These are phyloP conservation scores for Theonella swinhoei DNA, from an alignment of 37 sponge, comb jelly and placozoan genomes.

Conservation along the genomic window DNA sequence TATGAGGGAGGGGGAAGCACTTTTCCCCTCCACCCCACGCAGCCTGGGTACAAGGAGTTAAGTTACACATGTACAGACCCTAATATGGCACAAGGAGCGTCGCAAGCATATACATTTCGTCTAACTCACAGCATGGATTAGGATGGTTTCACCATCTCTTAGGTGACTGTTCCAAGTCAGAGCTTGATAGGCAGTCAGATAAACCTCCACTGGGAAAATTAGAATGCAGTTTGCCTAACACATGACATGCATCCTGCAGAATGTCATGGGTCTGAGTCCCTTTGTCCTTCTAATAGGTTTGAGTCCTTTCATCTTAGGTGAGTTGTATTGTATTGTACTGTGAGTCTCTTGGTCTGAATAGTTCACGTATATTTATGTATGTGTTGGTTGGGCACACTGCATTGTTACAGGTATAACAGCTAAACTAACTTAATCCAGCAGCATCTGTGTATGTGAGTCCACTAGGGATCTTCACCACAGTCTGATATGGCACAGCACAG, in stretches of 20 bases:
- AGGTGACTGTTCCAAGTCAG: constrained; percentile 67
- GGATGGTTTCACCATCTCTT: constrained; percentile 66
- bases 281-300: too few relatives aligned
- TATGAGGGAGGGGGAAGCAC: too few relatives aligned
- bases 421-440: constrained; percentile 77
- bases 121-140: constrained; percentile 88
- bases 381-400: too few relatives aligned
- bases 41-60: too few relatives aligned
- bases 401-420: neutral
- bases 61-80: too few relatives aligned
- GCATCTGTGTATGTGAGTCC: constrained; percentile 58
- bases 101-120: too few relatives aligned
- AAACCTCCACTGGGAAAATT: constrained; percentile 67
- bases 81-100: too few relatives aligned
- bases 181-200: constrained; percentile 86
- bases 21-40: too few relatives aligned
- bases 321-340: too few relatives aligned
- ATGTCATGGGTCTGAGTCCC: neutral
- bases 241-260: neutral
- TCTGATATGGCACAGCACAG: constrained; percentile 77
- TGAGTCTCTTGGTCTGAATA: too few relatives aligned
- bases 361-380: too few relatives aligned
- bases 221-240: neutral
- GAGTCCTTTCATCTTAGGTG: too few relatives aligned
- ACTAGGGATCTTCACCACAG: constrained; percentile 67